phyloP scores from a whole-genome alignment of 92 coral and sea anemone species.

The Paramuricea clavata region DNA sequence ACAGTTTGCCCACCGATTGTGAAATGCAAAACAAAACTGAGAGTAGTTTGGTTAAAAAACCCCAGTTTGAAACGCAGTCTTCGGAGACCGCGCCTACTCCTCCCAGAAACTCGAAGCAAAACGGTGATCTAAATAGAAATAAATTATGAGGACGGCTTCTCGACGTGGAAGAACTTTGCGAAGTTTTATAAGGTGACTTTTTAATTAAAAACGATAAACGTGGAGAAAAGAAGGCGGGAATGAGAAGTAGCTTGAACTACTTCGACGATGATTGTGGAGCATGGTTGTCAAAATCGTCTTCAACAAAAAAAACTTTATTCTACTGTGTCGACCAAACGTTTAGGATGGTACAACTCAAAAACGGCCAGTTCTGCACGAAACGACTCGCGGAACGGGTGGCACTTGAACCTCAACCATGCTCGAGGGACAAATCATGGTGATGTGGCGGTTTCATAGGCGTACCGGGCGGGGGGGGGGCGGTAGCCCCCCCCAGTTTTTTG shows the following conservation, averaged over 20 bases:
- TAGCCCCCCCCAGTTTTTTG: too few relatives aligned
- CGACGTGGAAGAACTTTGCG: neutral
- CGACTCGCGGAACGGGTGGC: neutral
- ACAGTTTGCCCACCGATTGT: neutral
- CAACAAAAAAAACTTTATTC: neutral
- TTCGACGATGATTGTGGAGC: slow-evolving; percentile 23
- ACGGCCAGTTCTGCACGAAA: neutral
- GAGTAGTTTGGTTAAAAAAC: neutral
- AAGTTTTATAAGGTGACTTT: neutral
- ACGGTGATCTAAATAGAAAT: neutral
- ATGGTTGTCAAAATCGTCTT: slow-evolving; percentile 6
- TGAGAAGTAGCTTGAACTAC: neutral
- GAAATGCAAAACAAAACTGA: neutral
- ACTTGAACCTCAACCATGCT: slow-evolving; percentile 27
- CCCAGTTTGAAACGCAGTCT: neutral
- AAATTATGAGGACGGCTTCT: neutral
- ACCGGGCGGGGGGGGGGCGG: too few relatives aligned
- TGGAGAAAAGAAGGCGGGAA: neutral
- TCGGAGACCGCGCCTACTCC: too few relatives aligned
- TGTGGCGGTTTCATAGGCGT: slow-evolving; percentile 21
- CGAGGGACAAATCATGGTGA: neutral
- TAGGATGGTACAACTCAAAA: neutral
- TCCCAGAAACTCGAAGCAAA: too few relatives aligned
- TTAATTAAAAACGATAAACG: neutral
- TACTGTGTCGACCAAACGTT: neutral